Conservation (phyloP, 2,797 vertebrate genomes). For the Poeciliopsis paucimaculata region DNA sequence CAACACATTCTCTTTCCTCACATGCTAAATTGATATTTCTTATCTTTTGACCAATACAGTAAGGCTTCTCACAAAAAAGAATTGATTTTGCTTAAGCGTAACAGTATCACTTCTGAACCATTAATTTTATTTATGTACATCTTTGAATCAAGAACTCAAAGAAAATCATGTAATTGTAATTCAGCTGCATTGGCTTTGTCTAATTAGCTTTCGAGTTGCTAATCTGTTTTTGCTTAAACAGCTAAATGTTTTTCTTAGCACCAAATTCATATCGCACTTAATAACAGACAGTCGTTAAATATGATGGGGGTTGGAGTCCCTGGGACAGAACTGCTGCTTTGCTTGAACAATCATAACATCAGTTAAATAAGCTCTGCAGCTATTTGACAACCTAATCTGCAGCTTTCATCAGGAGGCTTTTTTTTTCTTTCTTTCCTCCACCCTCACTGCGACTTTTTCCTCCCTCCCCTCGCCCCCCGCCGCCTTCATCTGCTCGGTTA, state of each 20-base stretch:
- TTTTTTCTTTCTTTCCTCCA: slow-evolving; percentile 18
- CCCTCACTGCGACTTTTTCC: slow-evolving; percentile 13
- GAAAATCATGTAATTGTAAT: slow-evolving; percentile 5
- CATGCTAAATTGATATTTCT: not conserved
- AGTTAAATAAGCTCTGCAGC: slow-evolving; percentile 36
- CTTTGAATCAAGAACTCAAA: not conserved
- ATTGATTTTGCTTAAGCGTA: not conserved
- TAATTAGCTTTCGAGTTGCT: slow-evolving; percentile 16
- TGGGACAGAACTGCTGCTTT: slow-evolving; percentile 23
- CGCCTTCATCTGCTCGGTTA: slow-evolving; percentile 56
- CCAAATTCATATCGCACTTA: slow-evolving; percentile 11
- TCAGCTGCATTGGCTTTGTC: not conserved
- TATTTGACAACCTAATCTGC: slow-evolving; percentile 59
- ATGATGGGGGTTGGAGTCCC: slow-evolving; percentile 12
- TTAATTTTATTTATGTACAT: slow-evolving; percentile 7
- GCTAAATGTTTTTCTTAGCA: slow-evolving; percentile 25
- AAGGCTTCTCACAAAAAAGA: not conserved
- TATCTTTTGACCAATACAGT: not conserved
- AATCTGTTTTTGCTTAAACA: slow-evolving; percentile 24
- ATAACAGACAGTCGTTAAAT: slow-evolving; percentile 25
- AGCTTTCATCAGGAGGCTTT: slow-evolving; percentile 55
- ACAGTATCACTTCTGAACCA: not conserved
- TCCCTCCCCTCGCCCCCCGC: not conserved
- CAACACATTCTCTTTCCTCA: not conserved
- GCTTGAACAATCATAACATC: slow-evolving; percentile 47